Evolutionary conservation across 2,797 vertebrate genomes (phyloP).

Genomic region (Fistularia tabacaria): DNA sequence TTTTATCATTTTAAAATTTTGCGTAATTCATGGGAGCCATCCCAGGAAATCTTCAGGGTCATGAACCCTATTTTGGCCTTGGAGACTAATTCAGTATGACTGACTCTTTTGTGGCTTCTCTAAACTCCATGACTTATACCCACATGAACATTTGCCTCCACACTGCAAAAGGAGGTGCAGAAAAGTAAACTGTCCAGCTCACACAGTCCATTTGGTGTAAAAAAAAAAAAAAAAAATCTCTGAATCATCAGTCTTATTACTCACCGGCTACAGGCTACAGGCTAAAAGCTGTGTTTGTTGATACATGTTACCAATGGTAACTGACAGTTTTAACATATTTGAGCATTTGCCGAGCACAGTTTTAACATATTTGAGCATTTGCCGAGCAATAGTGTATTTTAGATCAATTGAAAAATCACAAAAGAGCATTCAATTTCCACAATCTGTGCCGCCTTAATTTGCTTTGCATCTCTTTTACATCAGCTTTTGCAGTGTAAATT

Average conservation of each 20-base stretch:
- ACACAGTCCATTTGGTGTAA: conserved; percentile 18
- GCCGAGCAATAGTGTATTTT: conserved; percentile 36
- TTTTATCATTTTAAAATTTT: no score
- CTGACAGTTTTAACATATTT: conserved; percentile 47
- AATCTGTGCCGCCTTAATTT: background rate
- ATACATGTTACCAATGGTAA: conserved; percentile 58
- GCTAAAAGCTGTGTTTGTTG: conserved; percentile 61
- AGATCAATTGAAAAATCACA: conserved; percentile 31
- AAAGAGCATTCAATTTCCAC: no score
- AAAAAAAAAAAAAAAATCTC: conserved; percentile 17
- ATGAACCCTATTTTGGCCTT: no score
- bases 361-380: no score
- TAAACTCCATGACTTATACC: conserved; percentile 8
- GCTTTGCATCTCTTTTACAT: conserved; percentile 1
- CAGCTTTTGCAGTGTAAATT: no score
- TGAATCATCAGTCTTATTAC: conserved; percentile 54
- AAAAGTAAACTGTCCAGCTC: background rate
- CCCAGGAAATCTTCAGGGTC: no score
- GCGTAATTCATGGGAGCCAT: no score
- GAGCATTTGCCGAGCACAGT: conserved; percentile 1
- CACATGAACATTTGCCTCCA: conserved; percentile 24
- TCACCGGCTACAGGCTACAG: conserved; percentile 45
- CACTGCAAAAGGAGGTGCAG: conserved; percentile 1
- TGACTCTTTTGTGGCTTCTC: conserved; percentile 26
- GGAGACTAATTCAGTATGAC: conserved; percentile 17